Evolutionary conservation across 2,888 invertebrate species (phyloP).

Genomic region (Polyploca ridens): DNA sequence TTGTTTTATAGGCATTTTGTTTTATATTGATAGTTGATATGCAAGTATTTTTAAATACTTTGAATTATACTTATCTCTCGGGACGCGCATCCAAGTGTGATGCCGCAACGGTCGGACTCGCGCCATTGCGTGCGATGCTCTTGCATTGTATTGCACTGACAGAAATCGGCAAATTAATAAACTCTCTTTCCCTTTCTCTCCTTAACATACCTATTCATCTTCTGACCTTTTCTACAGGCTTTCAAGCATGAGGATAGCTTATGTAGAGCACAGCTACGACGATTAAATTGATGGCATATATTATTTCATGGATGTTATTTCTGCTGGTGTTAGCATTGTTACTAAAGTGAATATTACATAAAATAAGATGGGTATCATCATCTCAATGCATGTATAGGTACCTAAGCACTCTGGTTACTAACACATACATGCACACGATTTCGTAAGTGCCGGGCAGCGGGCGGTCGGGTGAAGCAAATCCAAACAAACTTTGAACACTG

Average conservation of each 20-base stretch:
- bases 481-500: constrained; percentile 43
- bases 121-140: constrained; percentile 62
- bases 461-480: constrained; percentile 43
- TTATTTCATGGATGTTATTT: neutral
- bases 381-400: neutral
- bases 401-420: neutral
- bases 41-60: too few relatives aligned
- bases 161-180: constrained; percentile 36
- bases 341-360: neutral
- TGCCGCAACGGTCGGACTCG: constrained; percentile 61
- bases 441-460: constrained; percentile 28
- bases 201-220: constrained; percentile 32
- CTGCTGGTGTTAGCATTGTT: neutral
- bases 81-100: constrained; percentile 65
- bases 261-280: neutral
- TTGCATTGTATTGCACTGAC: constrained; percentile 40
- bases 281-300: constrained; percentile 2
- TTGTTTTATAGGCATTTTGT: too few relatives aligned
- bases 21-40: too few relatives aligned
- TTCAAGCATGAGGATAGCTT: constrained; percentile 31
- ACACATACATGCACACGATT: constrained; percentile 29
- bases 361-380: neutral
- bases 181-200: constrained; percentile 43
- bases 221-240: constrained; percentile 31
- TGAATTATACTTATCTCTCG: constrained; percentile 24